A percentile compares a stretch with the other conserved stretches of the same genome.
Conservation (phyloP, 2,113 vertebrate genomes). For the Macquaria ambigua region DNA sequence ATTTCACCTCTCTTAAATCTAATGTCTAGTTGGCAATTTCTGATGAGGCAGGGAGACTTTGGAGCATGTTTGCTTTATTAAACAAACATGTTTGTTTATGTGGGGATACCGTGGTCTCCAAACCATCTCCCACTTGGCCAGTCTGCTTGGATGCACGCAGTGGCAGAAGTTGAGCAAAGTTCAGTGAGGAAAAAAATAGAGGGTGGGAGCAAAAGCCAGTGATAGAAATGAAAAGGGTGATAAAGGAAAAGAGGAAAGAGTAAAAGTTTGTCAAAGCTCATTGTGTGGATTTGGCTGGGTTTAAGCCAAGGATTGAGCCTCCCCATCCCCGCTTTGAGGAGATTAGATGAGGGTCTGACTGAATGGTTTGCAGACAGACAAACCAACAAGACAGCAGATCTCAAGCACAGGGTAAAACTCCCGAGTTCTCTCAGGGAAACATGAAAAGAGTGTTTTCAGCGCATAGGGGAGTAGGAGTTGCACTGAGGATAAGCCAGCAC, state of each 20-base stretch:
- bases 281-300: constrained; percentile 65
- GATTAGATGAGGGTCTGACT: constrained; percentile 62
- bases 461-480: constrained; percentile 36
- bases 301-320: constrained; percentile 57
- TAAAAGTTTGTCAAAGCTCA: constrained; percentile 68
- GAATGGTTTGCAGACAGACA: constrained; percentile 49
- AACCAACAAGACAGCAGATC: constrained; percentile 45
- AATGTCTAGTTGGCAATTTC: constrained; percentile 9
- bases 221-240: constrained; percentile 18
- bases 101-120: constrained; percentile 7
- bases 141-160: constrained; percentile 19
- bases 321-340: constrained; percentile 66
- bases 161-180: constrained; percentile 28
- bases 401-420: constrained; percentile 32
- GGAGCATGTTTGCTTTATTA: constrained; percentile 31
- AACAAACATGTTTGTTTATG: constrained; percentile 44
- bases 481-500: constrained; percentile 43
- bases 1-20: constrained; percentile 24
- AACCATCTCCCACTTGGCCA: not conserved
- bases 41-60: constrained; percentile 13
- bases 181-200: not conserved
- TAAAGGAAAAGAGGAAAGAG: constrained; percentile 32
- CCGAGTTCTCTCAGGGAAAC: constrained; percentile 45
- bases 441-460: constrained; percentile 31
- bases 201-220: constrained; percentile 11